Evolutionary conservation across 2,113 vertebrate genomes (phyloP), one percentile per base, ranked within the genome.

Genomic region (Procavia capensis): DNA sequence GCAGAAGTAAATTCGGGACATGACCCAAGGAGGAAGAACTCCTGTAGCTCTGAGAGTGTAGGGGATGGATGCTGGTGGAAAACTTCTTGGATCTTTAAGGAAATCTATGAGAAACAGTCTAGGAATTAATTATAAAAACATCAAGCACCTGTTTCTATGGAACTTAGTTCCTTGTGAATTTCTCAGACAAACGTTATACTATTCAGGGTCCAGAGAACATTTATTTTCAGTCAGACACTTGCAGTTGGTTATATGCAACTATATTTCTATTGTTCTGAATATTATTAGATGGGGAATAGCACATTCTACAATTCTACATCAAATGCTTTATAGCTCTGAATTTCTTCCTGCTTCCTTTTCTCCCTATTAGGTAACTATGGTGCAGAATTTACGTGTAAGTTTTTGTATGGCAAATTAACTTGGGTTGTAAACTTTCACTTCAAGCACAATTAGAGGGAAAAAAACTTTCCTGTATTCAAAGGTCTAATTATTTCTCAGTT

Each of bases 401-500:
- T n/a, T n/a, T n/a, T n/a, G n/a, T n/a, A n/a, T n/a, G n/a, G n/a
- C n/a, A n/a, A n/a, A n/a, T n/a, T n/a, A n/a, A n/a, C n/a, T n/a
- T n/a, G n/a, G n/a, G n/a, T n/a, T n/a, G n/a, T n/a, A n/a, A n/a
- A n/a, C n/a, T n/a, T n/a, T n/a, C n/a, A n/a, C n/a, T n/a, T n/a
- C n/a, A n/a, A n/a, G n/a, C n/a, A n/a, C n/a, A n/a, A n/a, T n/a
- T n/a, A n/a, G n/a, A n/a, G n/a, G n/a, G n/a, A n/a, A n/a, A n/a
- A 88, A 85, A 90, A 85, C 43, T 43, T 93, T 34, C 75, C 85
- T 93, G 43, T 95, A 94, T 54, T 96, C 76, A 95, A 85, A 54
- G 27, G 24, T 91, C 82, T 83, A 95, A 91, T 85, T 88, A 27
- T 91, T 88, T 95, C 63, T 61, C 5, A 72, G 31, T 86, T 36